Evolutionary conservation across 2,113 vertebrate species (phyloP).

Genomic region (Colistium nudipinnis): DNA sequence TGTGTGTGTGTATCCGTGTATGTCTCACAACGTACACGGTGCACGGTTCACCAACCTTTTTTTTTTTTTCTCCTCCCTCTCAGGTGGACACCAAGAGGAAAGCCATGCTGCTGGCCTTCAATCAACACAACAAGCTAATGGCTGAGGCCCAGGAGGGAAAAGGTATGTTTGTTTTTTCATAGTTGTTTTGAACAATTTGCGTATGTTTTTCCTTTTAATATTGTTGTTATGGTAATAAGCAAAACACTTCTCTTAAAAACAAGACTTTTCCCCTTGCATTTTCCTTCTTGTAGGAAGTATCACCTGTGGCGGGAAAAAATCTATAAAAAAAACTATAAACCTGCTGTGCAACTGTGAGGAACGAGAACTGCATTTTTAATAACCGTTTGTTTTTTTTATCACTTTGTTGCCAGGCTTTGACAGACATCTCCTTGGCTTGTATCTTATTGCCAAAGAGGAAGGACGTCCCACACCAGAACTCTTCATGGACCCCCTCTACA

Average conservation of each 20-base stretch:
- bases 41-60: too few species aligned
- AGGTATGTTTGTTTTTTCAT: slow-evolving; percentile 82
- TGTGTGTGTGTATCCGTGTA: neutral
- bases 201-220: too few species aligned
- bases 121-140: slow-evolving; percentile 93
- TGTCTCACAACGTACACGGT: neutral
- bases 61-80: slow-evolving; percentile 12
- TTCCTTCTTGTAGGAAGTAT: too few species aligned
- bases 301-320: too few species aligned
- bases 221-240: too few species aligned
- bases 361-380: neutral
- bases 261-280: too few species aligned
- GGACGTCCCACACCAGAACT: slow-evolving; percentile 88
- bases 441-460: slow-evolving; percentile 89
- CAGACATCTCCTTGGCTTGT: slow-evolving; percentile 92
- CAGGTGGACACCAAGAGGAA: slow-evolving; percentile 81
- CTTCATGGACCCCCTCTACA: slow-evolving; percentile 88
- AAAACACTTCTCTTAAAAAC: too few species aligned
- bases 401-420: slow-evolving; percentile 88
- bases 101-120: slow-evolving; percentile 86
- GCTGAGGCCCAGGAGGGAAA: slow-evolving; percentile 89
- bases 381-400: neutral
- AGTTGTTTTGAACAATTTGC: too few species aligned
- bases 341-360: too few species aligned
- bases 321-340: too few species aligned